Evolutionary conservation across 2,888 invertebrate genomes (phyloP).

Genomic region (Lasioglossum marginatum): DNA sequence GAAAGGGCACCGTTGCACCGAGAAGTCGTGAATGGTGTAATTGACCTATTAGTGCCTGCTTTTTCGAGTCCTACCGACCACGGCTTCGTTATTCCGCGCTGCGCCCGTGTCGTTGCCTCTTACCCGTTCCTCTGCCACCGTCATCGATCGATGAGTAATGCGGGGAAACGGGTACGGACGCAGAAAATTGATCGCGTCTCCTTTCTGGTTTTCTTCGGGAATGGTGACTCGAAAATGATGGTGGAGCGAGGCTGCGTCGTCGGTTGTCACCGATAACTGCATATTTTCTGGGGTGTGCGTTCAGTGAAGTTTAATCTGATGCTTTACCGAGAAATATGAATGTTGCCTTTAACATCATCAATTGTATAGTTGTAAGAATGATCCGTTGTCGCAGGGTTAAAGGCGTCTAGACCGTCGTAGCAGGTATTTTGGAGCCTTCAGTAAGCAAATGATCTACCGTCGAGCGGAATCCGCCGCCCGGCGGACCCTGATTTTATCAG

Average conservation of each 20-base stretch:
- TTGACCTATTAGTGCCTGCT: slow-evolving; percentile 50
- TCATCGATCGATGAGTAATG: slow-evolving; percentile 39
- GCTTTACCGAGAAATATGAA: not conserved
- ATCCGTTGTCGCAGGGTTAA: not conserved
- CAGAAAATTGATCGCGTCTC: not conserved
- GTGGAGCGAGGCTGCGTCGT: not conserved
- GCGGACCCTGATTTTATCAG: slow-evolving; percentile 4
- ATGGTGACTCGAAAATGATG: not conserved
- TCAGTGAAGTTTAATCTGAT: not conserved
- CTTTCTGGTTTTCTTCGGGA: not conserved
- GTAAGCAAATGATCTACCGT: not conserved
- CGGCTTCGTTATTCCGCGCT: slow-evolving; percentile 53
- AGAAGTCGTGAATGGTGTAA: slow-evolving; percentile 48
- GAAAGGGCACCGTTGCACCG: slow-evolving; percentile 29
- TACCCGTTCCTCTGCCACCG: not conserved
- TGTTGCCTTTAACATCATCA: too few relatives aligned
- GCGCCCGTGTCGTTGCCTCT: slow-evolving; percentile 22
- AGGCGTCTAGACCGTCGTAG: not conserved
- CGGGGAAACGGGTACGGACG: not conserved
- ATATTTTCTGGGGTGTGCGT: not conserved
- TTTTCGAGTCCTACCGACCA: slow-evolving; percentile 39
- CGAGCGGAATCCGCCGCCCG: not conserved
- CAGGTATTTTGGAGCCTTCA: not conserved
- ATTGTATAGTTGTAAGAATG: not conserved
- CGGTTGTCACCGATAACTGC: not conserved